Evolutionary conservation across 2,113 vertebrate species (phyloP).

Genomic region (Albula goreensis): DNA sequence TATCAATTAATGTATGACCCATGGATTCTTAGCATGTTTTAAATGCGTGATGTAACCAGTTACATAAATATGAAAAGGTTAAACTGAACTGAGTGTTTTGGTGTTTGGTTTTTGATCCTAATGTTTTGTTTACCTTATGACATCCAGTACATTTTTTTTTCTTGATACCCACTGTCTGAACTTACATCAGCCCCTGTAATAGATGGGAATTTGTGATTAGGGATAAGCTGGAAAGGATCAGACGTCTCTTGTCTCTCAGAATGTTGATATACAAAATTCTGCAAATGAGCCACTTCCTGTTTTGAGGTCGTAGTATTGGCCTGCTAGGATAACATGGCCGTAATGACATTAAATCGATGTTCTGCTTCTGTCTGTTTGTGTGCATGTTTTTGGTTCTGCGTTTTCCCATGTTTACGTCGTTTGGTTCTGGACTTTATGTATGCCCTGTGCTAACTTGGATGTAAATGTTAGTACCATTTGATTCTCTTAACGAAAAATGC

Average conservation of each 20-base stretch:
- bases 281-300: slow-evolving; percentile 64
- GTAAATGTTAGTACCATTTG: too few species aligned
- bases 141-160: background rate
- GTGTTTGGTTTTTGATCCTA: background rate
- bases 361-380: background rate
- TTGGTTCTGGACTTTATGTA: too few species aligned
- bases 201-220: slow-evolving; percentile 31
- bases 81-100: background rate
- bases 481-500: too few species aligned
- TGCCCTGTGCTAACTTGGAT: too few species aligned
- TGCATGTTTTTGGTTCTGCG: too few species aligned
- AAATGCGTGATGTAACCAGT: background rate
- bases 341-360: background rate
- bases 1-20: background rate
- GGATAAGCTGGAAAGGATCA: background rate
- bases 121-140: background rate
- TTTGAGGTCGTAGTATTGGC: slow-evolving; percentile 65
- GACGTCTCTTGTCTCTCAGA: background rate
- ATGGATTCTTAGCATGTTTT: background rate
- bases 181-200: background rate
- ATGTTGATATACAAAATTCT: background rate
- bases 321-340: slow-evolving; percentile 39
- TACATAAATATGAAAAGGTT: background rate
- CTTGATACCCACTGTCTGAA: background rate
- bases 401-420: too few species aligned